These are phyloP conservation scores for Cataglyphis albicans DNA, from an alignment of 2,888 invertebrate species.

Conservation along the genomic window DNA sequence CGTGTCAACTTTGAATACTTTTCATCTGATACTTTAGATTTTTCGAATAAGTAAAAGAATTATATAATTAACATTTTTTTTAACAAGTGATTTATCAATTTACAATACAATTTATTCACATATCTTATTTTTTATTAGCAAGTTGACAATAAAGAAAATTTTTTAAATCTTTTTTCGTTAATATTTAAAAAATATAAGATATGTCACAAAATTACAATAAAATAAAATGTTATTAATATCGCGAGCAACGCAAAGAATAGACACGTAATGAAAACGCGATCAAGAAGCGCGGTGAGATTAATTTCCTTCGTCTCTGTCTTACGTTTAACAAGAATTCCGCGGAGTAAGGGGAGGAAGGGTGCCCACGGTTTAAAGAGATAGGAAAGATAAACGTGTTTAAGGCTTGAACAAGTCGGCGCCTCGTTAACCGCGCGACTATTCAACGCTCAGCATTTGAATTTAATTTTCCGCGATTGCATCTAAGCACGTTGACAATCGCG, in stretches of 20 bases:
- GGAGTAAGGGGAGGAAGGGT: too few relatives aligned
- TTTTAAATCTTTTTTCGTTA: background rate
- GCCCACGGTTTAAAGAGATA: slow-evolving; percentile 15
- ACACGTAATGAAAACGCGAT: slow-evolving; percentile 17
- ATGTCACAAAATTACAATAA: background rate
- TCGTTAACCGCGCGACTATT: slow-evolving; percentile 30
- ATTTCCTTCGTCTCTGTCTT: slow-evolving; percentile 29
- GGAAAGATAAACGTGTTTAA: slow-evolving; percentile 43
- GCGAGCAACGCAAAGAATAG: background rate
- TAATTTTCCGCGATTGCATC: slow-evolving; percentile 6
- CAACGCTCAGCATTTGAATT: background rate
- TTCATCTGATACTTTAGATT: background rate
- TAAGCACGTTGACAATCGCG: background rate
- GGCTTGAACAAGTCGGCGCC: slow-evolving; percentile 24
- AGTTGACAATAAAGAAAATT: background rate
- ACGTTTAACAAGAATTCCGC: slow-evolving; percentile 17
- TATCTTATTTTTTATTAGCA: background rate
- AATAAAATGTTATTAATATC: background rate
- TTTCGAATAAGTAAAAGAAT: background rate
- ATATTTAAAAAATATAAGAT: background rate
- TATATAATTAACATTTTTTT: background rate
- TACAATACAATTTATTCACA: background rate
- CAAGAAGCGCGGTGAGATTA: slow-evolving; percentile 22
- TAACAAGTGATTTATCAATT: background rate
- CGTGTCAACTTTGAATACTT: background rate